These are phyloP conservation scores for Achroia grisella DNA, from an alignment of 1,140 invertebrate genomes.

Conservation along the genomic window DNA sequence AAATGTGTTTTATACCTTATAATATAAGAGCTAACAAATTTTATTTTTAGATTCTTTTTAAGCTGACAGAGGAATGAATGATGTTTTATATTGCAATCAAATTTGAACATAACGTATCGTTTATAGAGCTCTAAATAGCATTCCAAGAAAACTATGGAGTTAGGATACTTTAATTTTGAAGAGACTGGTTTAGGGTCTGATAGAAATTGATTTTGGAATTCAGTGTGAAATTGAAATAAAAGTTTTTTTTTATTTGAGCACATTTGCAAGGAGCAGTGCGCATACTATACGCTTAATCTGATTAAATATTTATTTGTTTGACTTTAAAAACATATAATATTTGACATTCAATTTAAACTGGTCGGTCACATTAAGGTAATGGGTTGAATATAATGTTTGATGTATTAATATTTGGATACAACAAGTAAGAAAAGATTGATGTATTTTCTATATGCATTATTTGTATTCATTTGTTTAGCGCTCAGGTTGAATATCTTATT, in stretches of 20 bases:
- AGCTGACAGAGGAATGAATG: constrained; percentile 47
- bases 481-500: neutral
- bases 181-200: constrained; percentile 27
- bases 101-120: constrained; percentile 8
- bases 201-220: constrained; percentile 61
- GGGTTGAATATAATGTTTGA: constrained; percentile 24
- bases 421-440: too few relatives aligned
- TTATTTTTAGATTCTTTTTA: constrained; percentile 52
- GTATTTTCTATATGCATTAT: neutral
- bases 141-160: constrained; percentile 2
- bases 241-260: constrained; percentile 41
- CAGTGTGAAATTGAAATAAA: constrained; percentile 70
- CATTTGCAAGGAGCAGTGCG: constrained; percentile 16
- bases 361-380: constrained; percentile 25
- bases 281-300: constrained; percentile 31
- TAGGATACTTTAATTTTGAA: constrained; percentile 21
- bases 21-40: constrained; percentile 48
- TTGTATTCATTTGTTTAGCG: neutral
- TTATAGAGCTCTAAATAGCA: constrained; percentile 21
- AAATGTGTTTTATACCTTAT: constrained; percentile 48
- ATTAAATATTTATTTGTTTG: constrained; percentile 49
- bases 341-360: constrained; percentile 23
- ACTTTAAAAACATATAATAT: constrained; percentile 36
- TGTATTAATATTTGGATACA: constrained; percentile 10
- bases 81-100: constrained; percentile 25